Conservation (phyloP, 2,888 invertebrate genomes). For the Acleris sparsana region DNA sequence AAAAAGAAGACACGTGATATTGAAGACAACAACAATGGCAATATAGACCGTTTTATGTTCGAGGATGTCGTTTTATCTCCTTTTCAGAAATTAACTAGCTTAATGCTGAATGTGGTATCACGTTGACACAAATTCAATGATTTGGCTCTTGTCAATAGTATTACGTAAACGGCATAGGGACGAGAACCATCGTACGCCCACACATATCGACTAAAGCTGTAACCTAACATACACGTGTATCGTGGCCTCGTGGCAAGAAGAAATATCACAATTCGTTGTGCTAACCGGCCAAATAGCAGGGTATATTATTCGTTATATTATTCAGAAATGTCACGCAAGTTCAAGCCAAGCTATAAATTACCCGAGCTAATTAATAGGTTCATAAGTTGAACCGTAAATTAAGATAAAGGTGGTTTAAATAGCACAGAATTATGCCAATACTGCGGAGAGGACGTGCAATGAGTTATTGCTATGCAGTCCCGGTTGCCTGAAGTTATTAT, state of each 20-base stretch:
- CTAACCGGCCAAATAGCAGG: slow-evolving; percentile 5
- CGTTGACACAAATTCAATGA: slow-evolving; percentile 23
- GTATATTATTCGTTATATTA: slow-evolving; percentile 14
- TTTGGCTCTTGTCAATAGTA: slow-evolving; percentile 24
- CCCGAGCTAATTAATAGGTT: slow-evolving; percentile 47
- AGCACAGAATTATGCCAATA: slow-evolving; percentile 21
- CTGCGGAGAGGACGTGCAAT: slow-evolving; percentile 7
- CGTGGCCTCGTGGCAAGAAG: slow-evolving; percentile 14
- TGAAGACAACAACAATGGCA: background rate
- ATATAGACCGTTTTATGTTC: background rate
- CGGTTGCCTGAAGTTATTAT: slow-evolving; percentile 3
- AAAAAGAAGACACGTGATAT: background rate
- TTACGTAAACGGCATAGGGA: slow-evolving; percentile 30
- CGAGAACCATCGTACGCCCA: slow-evolving; percentile 11
- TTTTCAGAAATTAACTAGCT: background rate
- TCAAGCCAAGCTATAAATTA: slow-evolving; percentile 45
- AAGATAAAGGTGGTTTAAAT: slow-evolving; percentile 34
- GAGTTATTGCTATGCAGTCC: slow-evolving; percentile 8
- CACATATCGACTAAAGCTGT: slow-evolving; percentile 1
- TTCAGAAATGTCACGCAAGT: slow-evolving; percentile 37
- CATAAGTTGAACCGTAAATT: slow-evolving; percentile 45
- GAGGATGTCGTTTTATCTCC: too few relatives aligned
- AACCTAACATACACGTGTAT: slow-evolving; percentile 4
- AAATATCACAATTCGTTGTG: slow-evolving; percentile 1
- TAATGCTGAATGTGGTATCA: background rate